Base-by-base conservation (phyloP, 2,888 invertebrate species). In the Dicycla oo region DNA sequence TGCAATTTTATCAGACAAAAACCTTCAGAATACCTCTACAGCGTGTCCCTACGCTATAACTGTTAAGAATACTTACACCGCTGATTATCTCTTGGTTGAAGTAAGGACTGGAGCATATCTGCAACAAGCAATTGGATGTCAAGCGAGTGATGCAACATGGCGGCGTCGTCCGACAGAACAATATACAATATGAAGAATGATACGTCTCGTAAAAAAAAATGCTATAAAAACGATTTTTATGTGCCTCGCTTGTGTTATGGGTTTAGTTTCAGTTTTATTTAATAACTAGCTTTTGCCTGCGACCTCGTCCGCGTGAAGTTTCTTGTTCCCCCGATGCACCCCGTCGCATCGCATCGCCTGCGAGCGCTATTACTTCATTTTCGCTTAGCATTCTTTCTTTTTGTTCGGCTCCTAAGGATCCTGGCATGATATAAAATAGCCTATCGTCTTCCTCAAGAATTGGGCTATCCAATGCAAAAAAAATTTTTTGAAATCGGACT, bases 41-140 rank as follows among this genome's bases (percentile, higher is more conserved):
- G 49, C 56, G 40, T 47, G 43, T 56, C 45, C 60, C 67, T 68
- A 64, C 20, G 26, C 23, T n/a, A 30, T 80, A 56, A 78, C 38
- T 57, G 81, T 62, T 45, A 66, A 68, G 75, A 20, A 66, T 85
- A 93, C 95, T 94, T 89, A 95, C 95, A 88, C 86, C 94, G 92
- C 88, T 94, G 94, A 91, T 91, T 94, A 78, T 94, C 94, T 86
- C 95, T 95, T 89, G 95, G 95, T 82, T 96, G 95, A 86, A 95
- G 89, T 90, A 95, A 91, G 70, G 95, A 95, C 85, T 96, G 95
- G 90, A 95, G 95, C 95, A 96, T 96, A 95, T 95, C 95, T 95
- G 95, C 8, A 96, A 95, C 90, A 92, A 92, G 64, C 57, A 80
- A 78, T 54, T 77, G 26, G 60, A 34, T 80, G 64, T 80, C 43